Conservation (phyloP, 2,113 vertebrate species). For the Pimephales promelas region DNA sequence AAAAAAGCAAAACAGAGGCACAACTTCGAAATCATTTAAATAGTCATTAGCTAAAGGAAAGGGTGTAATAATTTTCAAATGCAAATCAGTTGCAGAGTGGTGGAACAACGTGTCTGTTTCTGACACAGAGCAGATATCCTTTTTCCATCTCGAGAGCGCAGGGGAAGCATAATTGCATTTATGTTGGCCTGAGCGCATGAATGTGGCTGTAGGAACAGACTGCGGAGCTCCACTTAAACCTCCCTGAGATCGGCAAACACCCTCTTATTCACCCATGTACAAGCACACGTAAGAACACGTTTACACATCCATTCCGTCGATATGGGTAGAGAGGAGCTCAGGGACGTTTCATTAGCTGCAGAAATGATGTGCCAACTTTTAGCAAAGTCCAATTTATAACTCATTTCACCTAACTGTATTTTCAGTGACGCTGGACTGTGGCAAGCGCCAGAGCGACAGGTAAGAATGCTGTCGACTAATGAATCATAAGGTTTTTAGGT, state of each 20-base stretch:
- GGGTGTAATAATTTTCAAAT: conserved; percentile 47
- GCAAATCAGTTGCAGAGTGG: conserved; percentile 48
- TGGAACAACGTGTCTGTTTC: conserved; percentile 49
- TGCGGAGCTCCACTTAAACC: conserved; percentile 44
- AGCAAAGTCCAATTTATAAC: conserved; percentile 71
- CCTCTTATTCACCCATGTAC: conserved; percentile 38
- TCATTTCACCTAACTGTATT: conserved; percentile 58
- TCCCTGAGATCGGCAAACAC: conserved; percentile 45
- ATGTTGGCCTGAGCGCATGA: conserved; percentile 58
- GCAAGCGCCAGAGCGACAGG: conserved; percentile 84
- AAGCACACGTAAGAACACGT: conserved; percentile 2
- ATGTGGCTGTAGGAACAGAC: conserved; percentile 44
- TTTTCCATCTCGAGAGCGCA: conserved; percentile 53
- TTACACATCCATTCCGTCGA: conserved; percentile 14
- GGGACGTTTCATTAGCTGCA: not conserved
- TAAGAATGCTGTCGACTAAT: conserved; percentile 70
- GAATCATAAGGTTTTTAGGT: not conserved
- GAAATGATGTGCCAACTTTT: not conserved
- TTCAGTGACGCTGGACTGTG: conserved; percentile 85
- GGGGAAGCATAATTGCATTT: conserved; percentile 61
- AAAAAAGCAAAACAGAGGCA: too few species aligned
- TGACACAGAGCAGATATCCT: conserved; percentile 61
- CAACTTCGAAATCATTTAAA: not conserved
- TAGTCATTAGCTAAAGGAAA: not conserved
- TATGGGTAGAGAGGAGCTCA: not conserved